Base-by-base conservation (phyloP, 2,113 vertebrate genomes). In the Nesogale talazaci region DNA sequence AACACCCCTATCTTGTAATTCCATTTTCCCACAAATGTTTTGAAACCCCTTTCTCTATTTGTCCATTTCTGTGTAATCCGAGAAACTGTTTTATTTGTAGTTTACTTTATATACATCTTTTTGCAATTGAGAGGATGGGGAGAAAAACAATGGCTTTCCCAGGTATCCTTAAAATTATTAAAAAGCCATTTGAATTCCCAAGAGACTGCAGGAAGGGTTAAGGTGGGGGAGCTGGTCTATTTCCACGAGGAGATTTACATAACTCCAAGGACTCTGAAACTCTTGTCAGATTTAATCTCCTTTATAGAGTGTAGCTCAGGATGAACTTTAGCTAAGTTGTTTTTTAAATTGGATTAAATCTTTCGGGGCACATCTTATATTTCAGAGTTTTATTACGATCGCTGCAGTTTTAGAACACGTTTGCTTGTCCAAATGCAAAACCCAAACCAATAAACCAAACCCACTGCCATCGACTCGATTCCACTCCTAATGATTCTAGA, bases 311-410 rank as follows among this genome's bases (percentile, higher is more conserved):
- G 61, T 78, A 63, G 72, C 25, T 85, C 90, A 93, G 36, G 57
- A 52, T 52, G 59, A 89, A 65, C 11, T 36, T 42, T 40, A 23
- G 25, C 40, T 85, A 27, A 70, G 25, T 46, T 23, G 72, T 78
- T 83, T 88, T 95, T 52, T 12, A 52, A 46, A 52, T 52, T 57
- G 75, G 61, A 31, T 90, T 82, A 79, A 42, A 61, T 78, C 36
- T 83, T 81, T 94, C 38, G 27, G 31, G 69, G 67, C 46, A 57
- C 8, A 31, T 52, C 23, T 65, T 77, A 23, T 16, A 83, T 36
- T 69, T 6, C 82, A 27, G 40, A 86, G 74, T 72, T 90, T 94
- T 89, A 40, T 93, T 94, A 79, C 83, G 52, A 69, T 42, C 25
- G 23, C 19, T 22, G 4, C n/a, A 92, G 72, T 70, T 82, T 34